Evolutionary conservation across 2,888 invertebrate genomes (phyloP).

Genomic region (Aelia acuminata): DNA sequence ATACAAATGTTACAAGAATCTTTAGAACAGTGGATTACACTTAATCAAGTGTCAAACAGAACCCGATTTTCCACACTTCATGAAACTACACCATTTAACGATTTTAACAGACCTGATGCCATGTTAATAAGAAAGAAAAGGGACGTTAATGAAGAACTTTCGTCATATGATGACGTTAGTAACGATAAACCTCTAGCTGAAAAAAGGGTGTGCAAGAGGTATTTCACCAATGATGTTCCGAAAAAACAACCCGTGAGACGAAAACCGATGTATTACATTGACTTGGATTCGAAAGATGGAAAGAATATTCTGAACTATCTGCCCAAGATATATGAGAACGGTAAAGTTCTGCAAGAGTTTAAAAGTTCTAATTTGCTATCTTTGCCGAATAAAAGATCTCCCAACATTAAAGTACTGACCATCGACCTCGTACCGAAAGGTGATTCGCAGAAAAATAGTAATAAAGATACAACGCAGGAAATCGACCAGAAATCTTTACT

Average conservation of each 20-base stretch:
- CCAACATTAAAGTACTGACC: not conserved
- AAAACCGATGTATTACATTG: not conserved
- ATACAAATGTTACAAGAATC: not conserved
- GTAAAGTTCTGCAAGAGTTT: not conserved
- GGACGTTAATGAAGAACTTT: not conserved
- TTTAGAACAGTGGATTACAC: not conserved
- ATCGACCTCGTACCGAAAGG: not conserved
- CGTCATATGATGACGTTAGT: not conserved
- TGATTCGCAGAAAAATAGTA: not conserved
- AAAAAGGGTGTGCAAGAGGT: conserved; percentile 25
- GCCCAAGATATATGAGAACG: not conserved
- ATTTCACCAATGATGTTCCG: not conserved
- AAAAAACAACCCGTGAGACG: not conserved
- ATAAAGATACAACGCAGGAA: not conserved
- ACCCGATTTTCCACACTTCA: not conserved
- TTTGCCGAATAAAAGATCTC: not conserved
- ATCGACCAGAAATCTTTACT: not conserved
- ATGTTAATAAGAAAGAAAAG: not conserved
- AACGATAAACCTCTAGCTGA: not conserved
- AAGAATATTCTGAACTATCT: not conserved
- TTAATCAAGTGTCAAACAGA: not conserved
- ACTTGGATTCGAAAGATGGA: not conserved
- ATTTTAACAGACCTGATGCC: not conserved
- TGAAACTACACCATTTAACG: not conserved
- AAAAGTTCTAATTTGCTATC: not conserved